Base-by-base conservation (phyloP, 2,797 vertebrate species). In the Aphelocoma californica region DNA sequence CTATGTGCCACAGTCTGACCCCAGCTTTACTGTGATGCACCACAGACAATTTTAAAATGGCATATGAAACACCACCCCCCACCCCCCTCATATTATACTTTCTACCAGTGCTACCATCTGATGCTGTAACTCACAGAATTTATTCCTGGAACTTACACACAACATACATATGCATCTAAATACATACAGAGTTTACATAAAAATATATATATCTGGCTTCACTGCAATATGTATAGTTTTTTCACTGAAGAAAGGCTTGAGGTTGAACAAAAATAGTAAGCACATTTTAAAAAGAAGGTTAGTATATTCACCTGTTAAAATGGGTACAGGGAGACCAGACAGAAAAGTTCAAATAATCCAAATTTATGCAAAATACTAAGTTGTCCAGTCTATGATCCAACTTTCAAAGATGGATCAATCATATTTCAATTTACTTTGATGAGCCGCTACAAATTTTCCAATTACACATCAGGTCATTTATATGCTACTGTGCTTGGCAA, bases 31-130 rank as follows among this genome's bases (percentile, higher is more conserved):
- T 66, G 75, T 42, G 84, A 94, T 79, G 88, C 16, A 82, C 77
- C 53, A 40, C 72, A 90, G 44, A 79, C 77, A 95, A 93, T 87
- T 96, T 93, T 83, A 92, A 97, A 96, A 94, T 91, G 95, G 85
- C 95, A 93, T 84, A 61, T 62, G 92, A 94, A 95, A 86, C 14
- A 14, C 47, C 24, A 40, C 14, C 40, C 40, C 40, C 40, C 14
- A 40, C 40, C 2, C 1, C 3, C 7, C 26, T 34, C 45, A 6
- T 40, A 31, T 88, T 81, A n/a, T 57, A 88, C 58, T 83, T 95
- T 57, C 54, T 92, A 96, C 81, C 88, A 88, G 36, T 87, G 62
- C 87, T 71, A 83, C 90, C 92, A 90, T 91, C 84, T 93, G 79
- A 95, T 91, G 96, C 71, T 91, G 85, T 88, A 92, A 90, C 79